Evolutionary conservation across 2,888 invertebrate genomes (phyloP).

Genomic region (Thecocarcelia acutangulata): DNA sequence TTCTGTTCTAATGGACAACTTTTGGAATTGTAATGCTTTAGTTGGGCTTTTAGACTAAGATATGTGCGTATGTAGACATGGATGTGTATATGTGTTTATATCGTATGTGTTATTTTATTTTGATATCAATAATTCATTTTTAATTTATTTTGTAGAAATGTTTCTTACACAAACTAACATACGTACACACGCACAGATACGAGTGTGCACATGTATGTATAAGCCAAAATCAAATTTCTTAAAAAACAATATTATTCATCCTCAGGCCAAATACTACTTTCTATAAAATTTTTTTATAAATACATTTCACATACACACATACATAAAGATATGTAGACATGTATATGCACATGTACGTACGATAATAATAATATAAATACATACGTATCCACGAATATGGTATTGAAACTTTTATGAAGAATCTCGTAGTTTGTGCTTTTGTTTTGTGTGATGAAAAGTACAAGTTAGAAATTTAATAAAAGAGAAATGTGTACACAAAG

Average conservation of each 20-base stretch:
- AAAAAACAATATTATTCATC: slow-evolving; percentile 57
- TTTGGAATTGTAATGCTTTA: background rate
- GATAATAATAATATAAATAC: background rate
- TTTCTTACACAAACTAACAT: background rate
- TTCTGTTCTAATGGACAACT: slow-evolving; percentile 45
- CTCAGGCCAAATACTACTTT: slow-evolving; percentile 57
- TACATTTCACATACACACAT: too few relatives aligned
- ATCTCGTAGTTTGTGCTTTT: too few relatives aligned
- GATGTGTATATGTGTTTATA: too few relatives aligned
- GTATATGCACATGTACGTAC: background rate
- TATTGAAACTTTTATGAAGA: too few relatives aligned
- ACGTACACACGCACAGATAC: background rate
- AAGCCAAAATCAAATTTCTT: slow-evolving; percentile 35
- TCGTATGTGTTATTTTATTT: slow-evolving; percentile 8
- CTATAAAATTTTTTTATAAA: slow-evolving; percentile 23
- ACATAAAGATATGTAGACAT: too few relatives aligned
- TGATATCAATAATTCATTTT: slow-evolving; percentile 9
- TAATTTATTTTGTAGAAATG: background rate
- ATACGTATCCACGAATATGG: background rate
- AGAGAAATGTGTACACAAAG: too few relatives aligned
- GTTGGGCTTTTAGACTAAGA: too few relatives aligned
- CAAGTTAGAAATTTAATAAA: too few relatives aligned
- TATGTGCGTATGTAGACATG: too few relatives aligned
- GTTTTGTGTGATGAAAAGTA: too few relatives aligned
- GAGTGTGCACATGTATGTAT: background rate